Base-by-base conservation (phyloP, 2,797 vertebrate genomes). In the Allobates femoralis region DNA sequence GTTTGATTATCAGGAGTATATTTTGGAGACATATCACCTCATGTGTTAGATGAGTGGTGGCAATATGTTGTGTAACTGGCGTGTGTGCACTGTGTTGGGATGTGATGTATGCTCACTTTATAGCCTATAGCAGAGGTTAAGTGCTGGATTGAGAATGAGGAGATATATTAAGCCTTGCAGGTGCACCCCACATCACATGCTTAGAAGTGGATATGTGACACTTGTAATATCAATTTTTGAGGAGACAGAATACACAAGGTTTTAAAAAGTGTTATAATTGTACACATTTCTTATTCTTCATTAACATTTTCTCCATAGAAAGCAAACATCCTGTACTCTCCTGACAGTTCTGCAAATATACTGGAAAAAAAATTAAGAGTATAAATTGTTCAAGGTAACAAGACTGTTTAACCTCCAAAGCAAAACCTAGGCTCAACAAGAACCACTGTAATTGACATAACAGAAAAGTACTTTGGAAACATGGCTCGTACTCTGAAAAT, bases 401-500 rank as follows among this genome's bases (percentile, higher is more conserved):
- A 55, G 51, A 23, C 50, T 58, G 28, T 7, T 55, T 76, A 23
- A 83, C 28, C 58, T 58, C 26, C 64, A 58, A 75, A 30, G 51
- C 79, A 74, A 46, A 84, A 60, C 53, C 53, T 79, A 64, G 41
- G n/a, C 28, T 73, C 18, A 12, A 26, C 23, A 62, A 79, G 55
- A 81, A 84, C 86, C 73, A 28, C 75, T 74, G 15, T 87, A 87
- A 87, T 87, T 69, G 53, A 79, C 67, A 79, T 87, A 84, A 84
- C 86, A 87, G 86, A 87, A 67, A 64, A 83, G 64, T 21, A 64
- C 64, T 3, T 79, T 79, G 86, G 86, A 87, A 86, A 83, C 81
- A 84, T 71, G 56, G 81, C 58, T 71, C 37, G 58, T 26, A 55
- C 11, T 60, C 67, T 55, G 60, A 64, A 37, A 76, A 46, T 76